Evolutionary conservation across 1,140 invertebrate genomes (phyloP), one percentile per base, ranked within the genome.

Genomic region (Heterodera schachtii): DNA sequence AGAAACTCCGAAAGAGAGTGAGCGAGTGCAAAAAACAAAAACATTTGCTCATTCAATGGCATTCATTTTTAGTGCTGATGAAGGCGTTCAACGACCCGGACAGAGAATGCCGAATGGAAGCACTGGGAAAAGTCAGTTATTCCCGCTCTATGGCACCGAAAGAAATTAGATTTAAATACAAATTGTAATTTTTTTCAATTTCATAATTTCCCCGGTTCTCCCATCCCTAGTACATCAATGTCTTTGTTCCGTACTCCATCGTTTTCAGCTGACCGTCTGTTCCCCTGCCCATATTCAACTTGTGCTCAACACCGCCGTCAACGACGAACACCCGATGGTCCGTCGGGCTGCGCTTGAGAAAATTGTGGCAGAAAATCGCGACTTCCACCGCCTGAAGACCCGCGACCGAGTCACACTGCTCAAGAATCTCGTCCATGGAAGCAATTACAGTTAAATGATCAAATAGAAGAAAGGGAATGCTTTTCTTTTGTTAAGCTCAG

Each of bases 1-100:
- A 79, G 64, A 60, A 57, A 41, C 75, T n/a, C 74, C 79, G 41
- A 78, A 81, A 81, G 79, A 81, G 52, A 80, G 79, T 81, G 31
- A 71, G 69, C n/a, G 78, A 79, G 73, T 79, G 3, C 4, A 41
- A 41, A 7, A 49, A 1, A 66, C 13, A 21, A 19, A 71, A 52
- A 79, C 13, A 3, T 64, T 0, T 60, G 76, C 7, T 79, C 19
- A 11, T 81, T 31, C 21, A 44, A 11, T 52, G 49, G 6, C 49
- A 52, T 52, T 52, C 31, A 31, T 31, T 49, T 81, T 79, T 46
- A 81, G 79, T 81, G 79, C 13, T 81, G 43, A 81, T 79, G 79
- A 52, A n/a, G 31, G 41, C 79, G 16, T 57, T 49, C n/a, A 57
- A 52, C 13, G 79, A 81, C n/a, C 49, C 44, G n/a, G 76, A 60